These are phyloP conservation scores for Psix sp. DNA, from an alignment of 1,140 invertebrate species.

Conservation along the genomic window DNA sequence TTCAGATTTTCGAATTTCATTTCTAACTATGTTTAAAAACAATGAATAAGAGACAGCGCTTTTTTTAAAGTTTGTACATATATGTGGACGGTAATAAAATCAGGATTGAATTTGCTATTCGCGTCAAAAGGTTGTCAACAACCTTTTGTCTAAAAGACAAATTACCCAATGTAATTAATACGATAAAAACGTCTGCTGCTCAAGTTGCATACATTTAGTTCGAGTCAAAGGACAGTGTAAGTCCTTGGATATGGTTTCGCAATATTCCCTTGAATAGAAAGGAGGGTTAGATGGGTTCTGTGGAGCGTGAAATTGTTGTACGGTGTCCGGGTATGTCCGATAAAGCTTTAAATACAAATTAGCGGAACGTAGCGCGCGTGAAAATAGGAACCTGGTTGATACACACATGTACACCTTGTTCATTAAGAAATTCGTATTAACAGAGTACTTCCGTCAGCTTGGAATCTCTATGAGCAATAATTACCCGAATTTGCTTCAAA, in stretches of 20 bases:
- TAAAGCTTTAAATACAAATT: constrained; percentile 76
- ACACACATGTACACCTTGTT: constrained; percentile 43
- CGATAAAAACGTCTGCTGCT: constrained; percentile 23
- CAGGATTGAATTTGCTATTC: constrained; percentile 3
- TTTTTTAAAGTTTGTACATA: too few relatives aligned
- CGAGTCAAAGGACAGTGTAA: constrained; percentile 14
- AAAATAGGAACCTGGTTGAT: constrained; percentile 47
- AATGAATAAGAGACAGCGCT: too few relatives aligned
- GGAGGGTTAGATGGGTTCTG: constrained; percentile 61
- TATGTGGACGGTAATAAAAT: constrained; percentile 13
- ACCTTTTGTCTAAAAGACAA: too few relatives aligned
- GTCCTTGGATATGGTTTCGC: constrained; percentile 29
- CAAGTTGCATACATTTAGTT: constrained; percentile 29
- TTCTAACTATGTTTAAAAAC: too few relatives aligned
- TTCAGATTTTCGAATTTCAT: too few relatives aligned
- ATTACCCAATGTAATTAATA: constrained; percentile 39
- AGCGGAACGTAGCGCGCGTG: constrained; percentile 61
- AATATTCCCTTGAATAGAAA: constrained; percentile 45
- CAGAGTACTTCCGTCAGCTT: constrained; percentile 1
- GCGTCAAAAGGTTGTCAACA: constrained; percentile 32
- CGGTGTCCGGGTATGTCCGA: constrained; percentile 65
- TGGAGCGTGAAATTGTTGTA: constrained; percentile 73
- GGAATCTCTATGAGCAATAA: constrained; percentile 16
- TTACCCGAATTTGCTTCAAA: constrained; percentile 16
- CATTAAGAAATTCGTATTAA: constrained; percentile 47